A percentile compares a stretch with the other conserved stretches of the same genome.
Conservation (phyloP, 2,888 invertebrate genomes). For the Cephus spinipes region DNA sequence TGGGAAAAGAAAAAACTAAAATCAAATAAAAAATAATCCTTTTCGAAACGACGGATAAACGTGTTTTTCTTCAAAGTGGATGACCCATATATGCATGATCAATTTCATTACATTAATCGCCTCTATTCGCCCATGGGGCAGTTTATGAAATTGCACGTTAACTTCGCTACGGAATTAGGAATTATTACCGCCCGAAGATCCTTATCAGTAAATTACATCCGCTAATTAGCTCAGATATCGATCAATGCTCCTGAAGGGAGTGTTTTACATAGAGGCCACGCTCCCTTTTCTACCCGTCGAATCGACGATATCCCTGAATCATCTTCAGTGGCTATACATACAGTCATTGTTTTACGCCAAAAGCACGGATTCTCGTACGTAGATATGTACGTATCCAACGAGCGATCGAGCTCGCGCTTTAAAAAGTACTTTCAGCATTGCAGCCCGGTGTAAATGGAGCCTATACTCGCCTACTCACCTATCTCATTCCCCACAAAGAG, state of each 20-base stretch:
- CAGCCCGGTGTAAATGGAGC: slow-evolving; percentile 37
- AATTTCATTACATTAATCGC: not conserved
- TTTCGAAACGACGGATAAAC: not conserved
- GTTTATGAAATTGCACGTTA: not conserved
- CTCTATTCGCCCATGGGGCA: not conserved
- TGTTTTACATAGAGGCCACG: not conserved
- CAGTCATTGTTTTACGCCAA: not conserved
- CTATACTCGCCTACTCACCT: slow-evolving; percentile 2
- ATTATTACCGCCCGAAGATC: not conserved
- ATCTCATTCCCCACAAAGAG: slow-evolving; percentile 18
- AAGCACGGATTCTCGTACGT: not conserved
- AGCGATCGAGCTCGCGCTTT: not conserved
- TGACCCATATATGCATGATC: not conserved
- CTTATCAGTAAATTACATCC: not conserved
- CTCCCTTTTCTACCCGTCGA: not conserved
- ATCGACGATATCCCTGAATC: not conserved
- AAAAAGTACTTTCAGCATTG: slow-evolving; percentile 35
- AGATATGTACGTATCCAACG: not conserved
- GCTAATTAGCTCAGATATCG: not conserved
- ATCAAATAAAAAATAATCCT: not conserved
- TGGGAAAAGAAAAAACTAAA: not conserved
- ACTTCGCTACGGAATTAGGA: not conserved
- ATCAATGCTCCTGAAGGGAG: not conserved
- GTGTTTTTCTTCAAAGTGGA: not conserved
- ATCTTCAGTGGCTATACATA: not conserved